phyloP scores from a whole-genome alignment of 2,888 invertebrate genomes.

The Melieria crassipennis region DNA sequence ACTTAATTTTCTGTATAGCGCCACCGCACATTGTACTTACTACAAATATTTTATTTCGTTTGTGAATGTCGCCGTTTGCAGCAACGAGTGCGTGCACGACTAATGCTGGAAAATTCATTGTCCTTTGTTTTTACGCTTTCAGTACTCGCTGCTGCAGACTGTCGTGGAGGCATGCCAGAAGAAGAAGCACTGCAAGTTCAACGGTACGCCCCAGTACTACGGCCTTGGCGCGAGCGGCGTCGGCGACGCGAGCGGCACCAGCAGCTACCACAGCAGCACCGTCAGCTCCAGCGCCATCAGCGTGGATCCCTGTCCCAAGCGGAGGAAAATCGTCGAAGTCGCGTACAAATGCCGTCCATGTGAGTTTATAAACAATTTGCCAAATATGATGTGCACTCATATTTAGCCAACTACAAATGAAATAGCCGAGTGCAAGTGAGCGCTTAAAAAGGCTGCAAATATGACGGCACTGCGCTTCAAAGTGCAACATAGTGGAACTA shows the following conservation, averaged over 20 bases:
- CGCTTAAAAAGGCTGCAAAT: too few relatives aligned
- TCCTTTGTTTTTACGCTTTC: neutral
- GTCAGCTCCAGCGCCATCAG: constrained; percentile 57
- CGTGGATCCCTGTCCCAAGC: constrained; percentile 86
- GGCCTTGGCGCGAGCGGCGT: constrained; percentile 72
- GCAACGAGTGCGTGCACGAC: too few relatives aligned
- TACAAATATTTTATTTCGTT: too few relatives aligned
- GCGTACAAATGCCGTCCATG: constrained; percentile 97
- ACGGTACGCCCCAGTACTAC: constrained; percentile 86
- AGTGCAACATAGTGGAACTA: too few relatives aligned
- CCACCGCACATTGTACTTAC: too few relatives aligned
- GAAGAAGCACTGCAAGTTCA: constrained; percentile 90
- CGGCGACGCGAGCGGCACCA: constrained; percentile 61
- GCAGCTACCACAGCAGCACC: constrained; percentile 62
- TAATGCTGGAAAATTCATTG: too few relatives aligned
- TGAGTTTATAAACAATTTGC: constrained; percentile 70
- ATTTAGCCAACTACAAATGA: too few relatives aligned
- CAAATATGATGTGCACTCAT: too few relatives aligned
- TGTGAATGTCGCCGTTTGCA: too few relatives aligned
- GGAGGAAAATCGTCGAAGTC: constrained; percentile 92
- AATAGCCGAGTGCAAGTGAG: too few relatives aligned
- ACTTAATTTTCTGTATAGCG: too few relatives aligned
- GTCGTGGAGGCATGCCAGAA: constrained; percentile 95
- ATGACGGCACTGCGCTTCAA: too few relatives aligned
- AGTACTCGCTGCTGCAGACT: constrained; percentile 93